These are phyloP conservation scores for Enteromius afrohamiltoni DNA, from an alignment of 2,797 vertebrate genomes.

Conservation along the genomic window DNA sequence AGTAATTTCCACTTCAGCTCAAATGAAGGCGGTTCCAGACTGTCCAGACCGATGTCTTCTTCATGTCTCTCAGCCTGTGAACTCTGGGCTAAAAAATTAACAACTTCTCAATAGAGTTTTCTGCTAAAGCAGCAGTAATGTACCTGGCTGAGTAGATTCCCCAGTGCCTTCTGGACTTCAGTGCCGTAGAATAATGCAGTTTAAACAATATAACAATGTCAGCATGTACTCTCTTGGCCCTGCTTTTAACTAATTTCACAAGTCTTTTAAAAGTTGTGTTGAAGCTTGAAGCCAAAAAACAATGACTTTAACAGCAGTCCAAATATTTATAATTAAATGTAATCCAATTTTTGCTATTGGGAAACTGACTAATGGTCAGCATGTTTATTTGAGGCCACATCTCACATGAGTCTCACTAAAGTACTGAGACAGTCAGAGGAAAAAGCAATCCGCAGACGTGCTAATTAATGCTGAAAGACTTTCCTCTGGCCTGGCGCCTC, in stretches of 20 bases:
- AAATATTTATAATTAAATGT: background rate
- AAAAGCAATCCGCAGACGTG: slow-evolving; percentile 75
- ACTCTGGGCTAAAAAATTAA: slow-evolving; percentile 84
- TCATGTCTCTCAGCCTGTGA: slow-evolving; percentile 79
- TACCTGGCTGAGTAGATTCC: slow-evolving; percentile 35
- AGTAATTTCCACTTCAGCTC: slow-evolving; percentile 83
- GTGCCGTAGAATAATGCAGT: slow-evolving; percentile 3
- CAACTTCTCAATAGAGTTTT: slow-evolving; percentile 73
- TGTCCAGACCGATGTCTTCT: slow-evolving; percentile 82
- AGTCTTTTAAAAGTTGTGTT: background rate
- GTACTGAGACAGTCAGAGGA: slow-evolving; percentile 49
- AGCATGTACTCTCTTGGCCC: background rate
- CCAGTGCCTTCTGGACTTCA: background rate
- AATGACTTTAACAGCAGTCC: background rate
- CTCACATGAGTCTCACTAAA: slow-evolving; percentile 50
- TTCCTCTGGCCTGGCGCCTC: slow-evolving; percentile 84
- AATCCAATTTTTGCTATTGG: slow-evolving; percentile 14
- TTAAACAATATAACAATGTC: background rate
- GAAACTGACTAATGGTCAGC: slow-evolving; percentile 27
- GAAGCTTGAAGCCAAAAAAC: slow-evolving; percentile 8
- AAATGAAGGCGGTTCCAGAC: slow-evolving; percentile 86
- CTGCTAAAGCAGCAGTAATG: slow-evolving; percentile 52
- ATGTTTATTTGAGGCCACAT: slow-evolving; percentile 27
- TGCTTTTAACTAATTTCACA: background rate
- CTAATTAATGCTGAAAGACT: slow-evolving; percentile 80